Base-by-base conservation (phyloP, 2,888 invertebrate genomes). In the Mystacides longicornis region DNA sequence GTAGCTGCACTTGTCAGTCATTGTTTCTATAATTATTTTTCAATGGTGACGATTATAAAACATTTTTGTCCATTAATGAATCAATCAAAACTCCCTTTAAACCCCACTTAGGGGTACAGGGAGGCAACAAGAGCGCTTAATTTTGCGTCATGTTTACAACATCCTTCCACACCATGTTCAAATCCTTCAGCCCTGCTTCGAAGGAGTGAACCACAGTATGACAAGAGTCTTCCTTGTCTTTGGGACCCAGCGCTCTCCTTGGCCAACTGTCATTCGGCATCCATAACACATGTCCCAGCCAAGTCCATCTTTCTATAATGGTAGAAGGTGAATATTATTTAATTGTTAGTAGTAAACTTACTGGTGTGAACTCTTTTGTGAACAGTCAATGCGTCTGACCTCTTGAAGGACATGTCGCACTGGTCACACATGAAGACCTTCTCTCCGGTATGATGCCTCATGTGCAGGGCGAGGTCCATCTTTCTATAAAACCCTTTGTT, bases 401-500 rank as follows among this genome's bases (percentile, higher is more conserved):
- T 60, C 1, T 65, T 60, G 58, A 69, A 75, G 0, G 46, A 61
- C 23, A 62, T 65, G 0, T 62, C 51, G 56, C 76, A 77, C 16
- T 64, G 47, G 21, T 60, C 46, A 56, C 76, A 76, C 2, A 54
- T 11, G 54, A 64, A 72, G 0, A 72, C 71, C 5, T 60, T 62
- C 42, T 65, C 64, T 3, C 65, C 66, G 1, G 62, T 65, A 51
- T 64, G 51, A 23, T 16, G 56, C 75, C 69, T 67, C 64, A 68
- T 65, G 57, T 77, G 77, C 1, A 58, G 20, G 1, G 56, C 63
- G 37, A 73, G 64, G 20, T 75, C 74, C 1, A 64, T 57, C 2
- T 59, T 62, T 14, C 71, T 67, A 45, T 70, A 69, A 62, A 72
- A 77, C 0, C 72, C 73, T 58, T 67, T 70, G 1, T 65, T 66